Evolutionary conservation across 2,113 vertebrate species (phyloP).

Genomic region (Origma solitaria): DNA sequence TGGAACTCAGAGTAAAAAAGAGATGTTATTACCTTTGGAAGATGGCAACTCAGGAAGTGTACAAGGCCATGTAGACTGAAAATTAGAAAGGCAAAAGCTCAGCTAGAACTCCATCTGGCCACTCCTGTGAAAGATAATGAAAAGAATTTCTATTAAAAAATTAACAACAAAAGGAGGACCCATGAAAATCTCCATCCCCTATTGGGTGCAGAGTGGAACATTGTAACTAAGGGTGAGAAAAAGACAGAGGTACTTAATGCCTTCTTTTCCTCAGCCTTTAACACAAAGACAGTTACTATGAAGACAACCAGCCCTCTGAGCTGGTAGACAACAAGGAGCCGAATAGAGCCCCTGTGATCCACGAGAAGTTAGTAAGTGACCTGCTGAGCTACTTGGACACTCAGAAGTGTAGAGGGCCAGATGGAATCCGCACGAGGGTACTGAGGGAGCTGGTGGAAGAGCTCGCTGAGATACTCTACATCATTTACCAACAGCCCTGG

Average conservation of each 20-base stretch:
- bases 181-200: not conserved
- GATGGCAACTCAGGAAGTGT: rapidly evolving
- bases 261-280: not conserved
- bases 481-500: not conserved
- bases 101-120: not conserved
- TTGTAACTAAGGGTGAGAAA: not conserved
- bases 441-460: not conserved
- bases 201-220: not conserved
- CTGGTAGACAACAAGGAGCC: not conserved
- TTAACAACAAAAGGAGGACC: not conserved
- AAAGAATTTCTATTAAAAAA: not conserved
- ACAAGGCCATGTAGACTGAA: not conserved
- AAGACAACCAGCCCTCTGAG: not conserved
- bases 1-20: not conserved
- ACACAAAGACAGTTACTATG: not conserved
- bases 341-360: not conserved
- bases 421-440: not conserved
- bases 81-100: not conserved
- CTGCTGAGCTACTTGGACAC: not conserved
- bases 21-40: not conserved
- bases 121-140: not conserved
- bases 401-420: not conserved
- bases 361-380: not conserved
- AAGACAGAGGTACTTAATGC: not conserved
- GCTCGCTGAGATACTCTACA: not conserved